phyloP scores from a whole-genome alignment of 1,140 invertebrate species.

The Caenorhabditis inopinata region DNA sequence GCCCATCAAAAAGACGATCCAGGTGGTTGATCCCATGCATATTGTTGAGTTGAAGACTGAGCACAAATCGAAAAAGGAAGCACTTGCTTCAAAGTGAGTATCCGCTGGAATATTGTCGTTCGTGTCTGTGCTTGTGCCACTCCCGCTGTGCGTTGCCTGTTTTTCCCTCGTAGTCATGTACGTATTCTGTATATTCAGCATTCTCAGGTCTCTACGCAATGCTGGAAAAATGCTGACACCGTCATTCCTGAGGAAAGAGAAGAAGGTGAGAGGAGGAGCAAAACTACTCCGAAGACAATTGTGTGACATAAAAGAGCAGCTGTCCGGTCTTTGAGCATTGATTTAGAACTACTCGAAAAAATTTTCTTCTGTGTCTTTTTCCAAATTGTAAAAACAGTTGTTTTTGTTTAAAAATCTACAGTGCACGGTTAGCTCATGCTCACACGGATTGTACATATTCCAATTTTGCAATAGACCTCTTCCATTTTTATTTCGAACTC shows the following conservation, averaged over 20 bases:
- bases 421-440: too few species aligned
- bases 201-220: conserved; percentile 29
- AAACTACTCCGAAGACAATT: too few species aligned
- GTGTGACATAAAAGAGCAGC: too few species aligned
- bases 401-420: too few species aligned
- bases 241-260: conserved; percentile 20
- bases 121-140: neutral
- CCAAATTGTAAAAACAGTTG: too few species aligned
- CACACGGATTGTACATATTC: too few species aligned
- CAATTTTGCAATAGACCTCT: too few species aligned
- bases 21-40: conserved; percentile 13
- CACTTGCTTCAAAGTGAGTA: conserved; percentile 5
- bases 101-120: neutral
- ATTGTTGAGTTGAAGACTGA: conserved; percentile 10
- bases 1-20: conserved; percentile 6
- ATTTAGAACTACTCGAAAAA: too few species aligned
- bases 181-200: conserved; percentile 35
- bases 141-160: neutral
- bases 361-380: too few species aligned
- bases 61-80: conserved; percentile 3
- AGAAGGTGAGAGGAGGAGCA: neutral
- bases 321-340: too few species aligned
- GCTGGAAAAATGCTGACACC: conserved; percentile 33
- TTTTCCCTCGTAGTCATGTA: conserved; percentile 19
- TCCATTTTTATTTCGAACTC: too few species aligned